Base-by-base conservation (phyloP, 2,888 invertebrate species). In the Lepidonotus clava region DNA sequence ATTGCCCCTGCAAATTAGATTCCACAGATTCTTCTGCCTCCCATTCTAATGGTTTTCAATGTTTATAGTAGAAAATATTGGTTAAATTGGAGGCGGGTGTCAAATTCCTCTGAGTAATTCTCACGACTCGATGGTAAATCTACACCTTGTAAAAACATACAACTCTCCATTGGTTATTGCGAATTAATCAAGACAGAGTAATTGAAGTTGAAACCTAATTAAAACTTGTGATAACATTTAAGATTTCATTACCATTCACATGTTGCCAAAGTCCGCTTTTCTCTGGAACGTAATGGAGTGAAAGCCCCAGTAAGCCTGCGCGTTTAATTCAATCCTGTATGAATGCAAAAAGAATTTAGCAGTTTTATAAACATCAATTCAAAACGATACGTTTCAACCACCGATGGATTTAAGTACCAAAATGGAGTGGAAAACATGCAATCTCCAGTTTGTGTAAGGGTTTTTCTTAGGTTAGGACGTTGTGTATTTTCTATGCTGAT, bases 141-240 rank as follows among this genome's bases (percentile, higher is more conserved):
- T 71, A 71, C 71, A 34, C 38, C 36, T 34, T 34, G 1, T 14
- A 71, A 71, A 34, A 71, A 38, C 71, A 1, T 71, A 71, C 14
- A 71, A 8, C 4, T 21, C 8, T 34, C n/a, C 38, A 14, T 71
- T 71, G 38, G 71, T 71, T 71, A 71, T 71, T 71, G 34, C 21
- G 21, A 38, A 71, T 71, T 71, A 34, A 71, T 38, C 11, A 71
- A 34, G 71, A 6, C 71, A 21, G 34, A 6, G 71, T 71, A 71
- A 71, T 71, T 71, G 71, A 71, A 71, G 71, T 71, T 5, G 34
- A 71, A 71, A 71, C 36, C 71, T 71, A 71, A 71, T 71, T 36
- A 36, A 71, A 71, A 71, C 71, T 71, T 71, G 71, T 71, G 71
- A 71, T 71, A 71, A 71, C 71, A 71, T 71, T 71, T 38, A 71